phyloP scores from a whole-genome alignment of 2,113 vertebrate genomes.

The Elaphurus davidianus region DNA sequence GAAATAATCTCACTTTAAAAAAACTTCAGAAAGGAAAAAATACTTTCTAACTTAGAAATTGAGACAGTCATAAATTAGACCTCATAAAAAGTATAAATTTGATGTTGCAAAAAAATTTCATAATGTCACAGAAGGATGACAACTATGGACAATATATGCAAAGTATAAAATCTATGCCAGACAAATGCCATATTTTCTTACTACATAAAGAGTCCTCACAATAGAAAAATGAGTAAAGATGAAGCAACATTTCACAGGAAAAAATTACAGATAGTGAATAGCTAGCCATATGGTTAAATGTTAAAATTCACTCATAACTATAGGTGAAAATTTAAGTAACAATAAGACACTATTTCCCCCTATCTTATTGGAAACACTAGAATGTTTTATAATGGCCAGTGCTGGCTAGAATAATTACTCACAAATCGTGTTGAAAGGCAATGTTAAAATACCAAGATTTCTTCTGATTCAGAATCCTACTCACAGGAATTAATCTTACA shows the following conservation, averaged over 20 bases:
- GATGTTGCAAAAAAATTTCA: not conserved
- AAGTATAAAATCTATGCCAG: constrained; percentile 15
- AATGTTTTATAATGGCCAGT: not conserved
- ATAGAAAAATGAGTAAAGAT: constrained; percentile 11
- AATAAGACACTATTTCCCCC: not conserved
- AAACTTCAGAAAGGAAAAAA: not conserved
- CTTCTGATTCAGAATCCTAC: not conserved
- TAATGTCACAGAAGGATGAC: constrained; percentile 18
- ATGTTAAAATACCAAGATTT: constrained; percentile 14
- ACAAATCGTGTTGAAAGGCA: not conserved
- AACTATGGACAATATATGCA: not conserved
- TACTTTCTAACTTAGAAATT: not conserved
- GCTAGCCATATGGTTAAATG: not conserved
- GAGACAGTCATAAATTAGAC: not conserved
- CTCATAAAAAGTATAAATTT: not conserved
- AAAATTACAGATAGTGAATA: not conserved
- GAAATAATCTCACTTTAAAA: not conserved
- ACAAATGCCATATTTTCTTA: not conserved
- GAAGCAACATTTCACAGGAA: not conserved
- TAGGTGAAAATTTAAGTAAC: not conserved
- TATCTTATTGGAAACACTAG: not conserved
- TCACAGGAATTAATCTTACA: not conserved
- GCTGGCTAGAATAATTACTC: not conserved
- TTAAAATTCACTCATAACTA: constrained; percentile 1
- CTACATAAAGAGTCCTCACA: not conserved